Evolutionary conservation across 2,797 vertebrate species (phyloP).

Genomic region (Mallotus villosus): DNA sequence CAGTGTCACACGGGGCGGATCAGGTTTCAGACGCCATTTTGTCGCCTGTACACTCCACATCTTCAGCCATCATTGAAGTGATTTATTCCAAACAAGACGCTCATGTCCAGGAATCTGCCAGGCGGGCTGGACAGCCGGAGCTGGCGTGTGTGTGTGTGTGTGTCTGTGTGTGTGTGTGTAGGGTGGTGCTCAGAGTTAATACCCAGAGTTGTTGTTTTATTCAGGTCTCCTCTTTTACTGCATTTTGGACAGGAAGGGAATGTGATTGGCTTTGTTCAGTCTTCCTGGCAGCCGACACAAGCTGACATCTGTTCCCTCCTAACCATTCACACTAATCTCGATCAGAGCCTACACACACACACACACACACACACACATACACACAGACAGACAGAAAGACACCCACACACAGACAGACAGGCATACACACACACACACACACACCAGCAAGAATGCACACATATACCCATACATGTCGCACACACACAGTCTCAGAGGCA

Average conservation of each 20-base stretch:
- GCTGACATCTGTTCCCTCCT: slow-evolving; percentile 96
- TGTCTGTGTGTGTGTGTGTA: slow-evolving; percentile 22
- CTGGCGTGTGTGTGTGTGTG: slow-evolving; percentile 12
- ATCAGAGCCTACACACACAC: slow-evolving; percentile 79
- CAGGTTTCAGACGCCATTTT: slow-evolving; percentile 76
- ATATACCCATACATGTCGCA: slow-evolving; percentile 36
- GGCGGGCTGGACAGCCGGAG: background rate
- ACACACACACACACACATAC: slow-evolving; percentile 41
- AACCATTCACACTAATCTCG: slow-evolving; percentile 93
- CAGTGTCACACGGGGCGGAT: slow-evolving; percentile 67
- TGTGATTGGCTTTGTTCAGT: slow-evolving; percentile 91
- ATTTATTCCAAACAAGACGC: slow-evolving; percentile 64
- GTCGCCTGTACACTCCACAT: slow-evolving; percentile 66
- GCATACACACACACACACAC: slow-evolving; percentile 28
- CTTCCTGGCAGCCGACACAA: slow-evolving; percentile 87
- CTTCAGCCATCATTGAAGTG: slow-evolving; percentile 62
- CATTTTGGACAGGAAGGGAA: slow-evolving; percentile 87
- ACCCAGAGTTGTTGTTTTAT: slow-evolving; percentile 75
- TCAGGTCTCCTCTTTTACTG: slow-evolving; percentile 68
- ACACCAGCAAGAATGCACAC: slow-evolving; percentile 18
- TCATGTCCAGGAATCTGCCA: slow-evolving; percentile 12
- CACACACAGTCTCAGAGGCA: slow-evolving; percentile 29
- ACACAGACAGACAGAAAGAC: background rate
- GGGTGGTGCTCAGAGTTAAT: slow-evolving; percentile 72
- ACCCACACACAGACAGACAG: slow-evolving; percentile 23